Evolutionary conservation across 2,113 vertebrate genomes (phyloP).

Genomic region (Myxocyprinus asiaticus): DNA sequence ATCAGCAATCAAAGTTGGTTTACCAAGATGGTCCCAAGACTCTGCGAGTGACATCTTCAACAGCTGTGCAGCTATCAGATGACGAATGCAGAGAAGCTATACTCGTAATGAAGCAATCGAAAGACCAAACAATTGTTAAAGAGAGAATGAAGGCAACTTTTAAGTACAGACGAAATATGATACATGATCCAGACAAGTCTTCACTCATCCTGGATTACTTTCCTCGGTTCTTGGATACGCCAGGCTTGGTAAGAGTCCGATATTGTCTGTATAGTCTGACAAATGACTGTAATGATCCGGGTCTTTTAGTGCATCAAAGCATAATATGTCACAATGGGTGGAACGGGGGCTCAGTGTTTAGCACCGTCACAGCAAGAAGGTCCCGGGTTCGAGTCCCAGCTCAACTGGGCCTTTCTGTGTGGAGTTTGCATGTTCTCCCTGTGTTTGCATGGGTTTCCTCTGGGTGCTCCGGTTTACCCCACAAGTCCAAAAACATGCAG

Average conservation of each 20-base stretch:
- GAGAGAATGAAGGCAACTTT: slow-evolving; percentile 50
- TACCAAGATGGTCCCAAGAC: slow-evolving; percentile 39
- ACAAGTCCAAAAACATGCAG: too few relatives aligned
- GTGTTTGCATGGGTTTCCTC: too few relatives aligned
- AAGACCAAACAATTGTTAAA: slow-evolving; percentile 37
- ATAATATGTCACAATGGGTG: too few relatives aligned
- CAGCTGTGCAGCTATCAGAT: slow-evolving; percentile 37
- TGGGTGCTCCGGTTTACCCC: too few relatives aligned
- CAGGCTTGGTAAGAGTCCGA: slow-evolving; percentile 32
- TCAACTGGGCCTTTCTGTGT: too few relatives aligned
- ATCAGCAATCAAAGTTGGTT: background rate
- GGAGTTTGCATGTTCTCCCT: too few relatives aligned
- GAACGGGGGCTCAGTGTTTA: too few relatives aligned
- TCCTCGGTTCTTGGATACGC: slow-evolving; percentile 45
- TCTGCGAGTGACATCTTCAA: background rate
- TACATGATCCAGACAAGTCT: slow-evolving; percentile 44
- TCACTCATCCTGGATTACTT: slow-evolving; percentile 42
- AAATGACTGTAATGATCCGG: too few relatives aligned
- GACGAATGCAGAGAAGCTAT: slow-evolving; percentile 46
- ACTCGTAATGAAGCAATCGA: slow-evolving; percentile 43
- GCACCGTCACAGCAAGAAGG: too few relatives aligned
- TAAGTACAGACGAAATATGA: slow-evolving; percentile 35
- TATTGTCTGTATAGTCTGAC: too few relatives aligned
- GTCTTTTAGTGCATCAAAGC: too few relatives aligned
- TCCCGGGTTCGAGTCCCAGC: too few relatives aligned